Conservation (phyloP, 2,888 invertebrate genomes). For the Mythimna ferrago region DNA sequence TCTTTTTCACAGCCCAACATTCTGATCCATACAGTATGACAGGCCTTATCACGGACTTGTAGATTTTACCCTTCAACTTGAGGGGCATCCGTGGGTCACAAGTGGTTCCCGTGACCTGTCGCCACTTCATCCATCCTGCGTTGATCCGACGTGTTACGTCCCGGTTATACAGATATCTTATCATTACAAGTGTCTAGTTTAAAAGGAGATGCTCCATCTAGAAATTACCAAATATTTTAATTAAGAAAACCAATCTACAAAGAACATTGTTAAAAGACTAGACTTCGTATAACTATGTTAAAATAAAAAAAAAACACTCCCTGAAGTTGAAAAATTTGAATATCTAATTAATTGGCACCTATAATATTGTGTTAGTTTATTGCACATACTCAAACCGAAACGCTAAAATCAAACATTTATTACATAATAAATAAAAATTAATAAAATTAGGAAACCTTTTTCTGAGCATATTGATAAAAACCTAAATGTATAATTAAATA, state of each 20-base stretch:
- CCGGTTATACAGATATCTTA: too few relatives aligned
- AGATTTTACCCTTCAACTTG: too few relatives aligned
- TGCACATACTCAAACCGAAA: conserved; percentile 54
- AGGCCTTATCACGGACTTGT: too few relatives aligned
- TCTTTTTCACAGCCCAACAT: too few relatives aligned
- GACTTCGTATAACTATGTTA: conserved; percentile 61
- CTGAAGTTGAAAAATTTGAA: conserved; percentile 35
- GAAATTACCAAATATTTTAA: too few relatives aligned
- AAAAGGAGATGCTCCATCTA: too few relatives aligned
- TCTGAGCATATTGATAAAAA: conserved; percentile 74
- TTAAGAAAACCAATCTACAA: conserved; percentile 33
- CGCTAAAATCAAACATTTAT: conserved; percentile 27
- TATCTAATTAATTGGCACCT: conserved; percentile 62
- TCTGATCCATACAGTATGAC: too few relatives aligned
- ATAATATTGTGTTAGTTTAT: conserved; percentile 59
- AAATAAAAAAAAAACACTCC: conserved; percentile 27
- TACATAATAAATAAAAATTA: conserved; percentile 58
- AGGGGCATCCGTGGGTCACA: too few relatives aligned
- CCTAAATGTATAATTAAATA: conserved; percentile 43
- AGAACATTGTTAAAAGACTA: conserved; percentile 63
- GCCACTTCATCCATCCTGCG: too few relatives aligned
- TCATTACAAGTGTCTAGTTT: too few relatives aligned
- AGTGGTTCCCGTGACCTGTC: too few relatives aligned
- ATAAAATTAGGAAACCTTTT: conserved; percentile 78
- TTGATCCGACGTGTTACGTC: too few relatives aligned